Evolutionary conservation across 2,797 vertebrate genomes (phyloP), one percentile per base, ranked within the genome.

Genomic region (Urophycis tenuis): DNA sequence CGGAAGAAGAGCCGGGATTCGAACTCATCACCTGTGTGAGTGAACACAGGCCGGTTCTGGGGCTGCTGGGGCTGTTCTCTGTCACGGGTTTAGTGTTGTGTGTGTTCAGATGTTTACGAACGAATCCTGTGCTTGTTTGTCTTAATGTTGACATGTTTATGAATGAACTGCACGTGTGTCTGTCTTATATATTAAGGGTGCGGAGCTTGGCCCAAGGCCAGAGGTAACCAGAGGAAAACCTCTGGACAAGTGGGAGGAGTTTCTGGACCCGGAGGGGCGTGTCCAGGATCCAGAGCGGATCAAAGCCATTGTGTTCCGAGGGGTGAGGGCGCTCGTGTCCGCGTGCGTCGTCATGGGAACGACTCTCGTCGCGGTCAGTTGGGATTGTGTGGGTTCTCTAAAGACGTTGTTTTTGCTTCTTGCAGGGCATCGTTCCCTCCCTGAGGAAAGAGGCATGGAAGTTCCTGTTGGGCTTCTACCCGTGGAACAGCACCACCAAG

Each of bases 21-120:
- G 96, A 97, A 77, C 94, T 97, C 85, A 97, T 97, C 85, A 95
- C 93, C 79, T 97, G 95, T 17, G 96, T 97, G 92, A 94, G 95
- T 91, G 7, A 25, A 70, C 4, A 9, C 67, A 5, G 2, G 5
- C 17, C 53, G 53, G 75, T 67, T 67, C 22, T 67, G 25, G 25
- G 36, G 49, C 7, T 53, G 49, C 19, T 22, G 49, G 49, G 49
- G 49, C 49, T 1, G 41, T 45, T 45, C 17, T 17, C 41, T 14
- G 41, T 17, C 1, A 39, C 7, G 3, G 36, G 5, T 60, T 5
- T 22, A 60, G 53, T 60, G 53, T n/a, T n/a, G n/a, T 7, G 7
- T 10, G 1, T 29, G 2, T 64, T 64, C 53, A 64, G 5, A 64
- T 22, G 9, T 64, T 25, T 7, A 22, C n/a, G 19, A 19, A 22